Percentiles rank a stretch among this genome's conserved stretches.
Evolutionary conservation across 2,797 vertebrate genomes (phyloP).

Genomic region (Basileuterus tristriatus): DNA sequence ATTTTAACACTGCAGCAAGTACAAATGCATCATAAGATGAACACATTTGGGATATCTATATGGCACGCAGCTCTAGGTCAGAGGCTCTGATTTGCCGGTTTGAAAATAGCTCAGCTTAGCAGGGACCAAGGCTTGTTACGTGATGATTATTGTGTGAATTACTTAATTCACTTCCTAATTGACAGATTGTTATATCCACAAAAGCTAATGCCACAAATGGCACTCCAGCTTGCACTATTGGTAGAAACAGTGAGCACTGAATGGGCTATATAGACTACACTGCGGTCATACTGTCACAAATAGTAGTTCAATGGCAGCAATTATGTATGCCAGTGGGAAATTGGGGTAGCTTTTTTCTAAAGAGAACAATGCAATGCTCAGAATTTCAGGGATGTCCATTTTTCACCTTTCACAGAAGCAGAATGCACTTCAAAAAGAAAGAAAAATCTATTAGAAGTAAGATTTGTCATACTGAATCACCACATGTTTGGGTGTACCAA

Average conservation of each 20-base stretch:
- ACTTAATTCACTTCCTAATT: slow-evolving; percentile 35
- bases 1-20: not conserved
- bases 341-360: not conserved
- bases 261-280: not conserved
- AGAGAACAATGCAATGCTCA: not conserved
- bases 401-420: not conserved
- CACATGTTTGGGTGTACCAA: not conserved
- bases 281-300: not conserved
- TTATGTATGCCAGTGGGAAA: not conserved
- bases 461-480: slow-evolving; percentile 1
- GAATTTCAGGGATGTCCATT: not conserved
- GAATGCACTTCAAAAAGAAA: not conserved
- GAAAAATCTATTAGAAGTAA: not conserved
- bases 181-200: slow-evolving; percentile 17
- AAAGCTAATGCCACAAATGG: not conserved
- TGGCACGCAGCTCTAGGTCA: not conserved
- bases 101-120: not conserved
- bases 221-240: not conserved
- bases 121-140: not conserved
- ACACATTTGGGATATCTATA: not conserved
- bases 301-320: not conserved
- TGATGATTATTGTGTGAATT: not conserved
- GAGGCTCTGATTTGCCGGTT: not conserved
- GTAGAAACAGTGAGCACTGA: not conserved
- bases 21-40: not conserved